Percentiles rank a stretch among this genome's conserved stretches.
These are phyloP conservation scores for Lithophane semibrunnea DNA, from an alignment of 2,888 invertebrate genomes.

Conservation along the genomic window DNA sequence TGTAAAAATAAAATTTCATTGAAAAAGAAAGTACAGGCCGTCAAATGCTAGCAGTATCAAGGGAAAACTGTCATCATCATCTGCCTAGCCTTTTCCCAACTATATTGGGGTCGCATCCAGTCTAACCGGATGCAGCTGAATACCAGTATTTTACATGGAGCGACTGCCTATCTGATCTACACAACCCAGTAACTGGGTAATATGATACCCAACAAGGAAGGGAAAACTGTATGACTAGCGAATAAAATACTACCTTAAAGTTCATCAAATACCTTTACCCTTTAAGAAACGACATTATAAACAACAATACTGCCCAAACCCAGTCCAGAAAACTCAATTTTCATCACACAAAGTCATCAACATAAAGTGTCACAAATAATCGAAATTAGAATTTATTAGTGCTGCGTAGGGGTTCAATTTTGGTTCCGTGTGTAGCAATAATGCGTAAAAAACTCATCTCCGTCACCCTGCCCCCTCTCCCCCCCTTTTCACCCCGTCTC, in stretches of 20 bases:
- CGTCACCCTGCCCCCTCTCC: conserved; percentile 73
- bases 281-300: conserved; percentile 1
- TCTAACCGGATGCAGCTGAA: too few relatives aligned
- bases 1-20: not conserved
- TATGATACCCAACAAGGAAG: too few relatives aligned
- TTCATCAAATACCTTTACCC: not conserved
- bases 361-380: conserved; percentile 81
- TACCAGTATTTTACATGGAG: too few relatives aligned
- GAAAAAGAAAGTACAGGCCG: not conserved
- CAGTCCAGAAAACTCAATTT: conserved; percentile 58
- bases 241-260: not conserved
- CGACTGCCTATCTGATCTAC: too few relatives aligned
- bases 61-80: not conserved
- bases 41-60: not conserved
- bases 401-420: conserved; percentile 83
- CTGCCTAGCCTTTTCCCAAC: too few relatives aligned
- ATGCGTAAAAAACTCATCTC: conserved; percentile 91
- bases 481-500: conserved; percentile 52
- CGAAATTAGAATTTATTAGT: conserved; percentile 88
- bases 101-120: too few relatives aligned
- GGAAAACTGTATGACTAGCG: not conserved
- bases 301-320: conserved; percentile 32
- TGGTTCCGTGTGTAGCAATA: conserved; percentile 88
- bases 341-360: conserved; percentile 65
- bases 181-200: too few relatives aligned